Conservation (phyloP, 2,113 vertebrate genomes). For the Mus pahari region DNA sequence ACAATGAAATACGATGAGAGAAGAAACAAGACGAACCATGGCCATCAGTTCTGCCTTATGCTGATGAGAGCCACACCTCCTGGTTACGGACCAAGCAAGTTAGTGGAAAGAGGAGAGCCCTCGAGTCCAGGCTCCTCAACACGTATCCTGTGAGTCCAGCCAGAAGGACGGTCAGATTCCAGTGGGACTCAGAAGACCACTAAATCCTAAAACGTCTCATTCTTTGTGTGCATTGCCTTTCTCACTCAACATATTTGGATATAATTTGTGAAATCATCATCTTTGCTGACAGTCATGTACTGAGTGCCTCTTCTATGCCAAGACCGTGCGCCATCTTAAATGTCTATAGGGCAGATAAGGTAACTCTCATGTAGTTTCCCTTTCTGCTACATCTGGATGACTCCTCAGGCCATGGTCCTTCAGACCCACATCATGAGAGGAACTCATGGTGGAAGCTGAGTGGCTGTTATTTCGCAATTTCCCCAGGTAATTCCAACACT, state of each 20-base stretch:
- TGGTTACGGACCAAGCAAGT: conserved; percentile 23
- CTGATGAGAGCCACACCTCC: neutral
- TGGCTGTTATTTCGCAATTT: neutral
- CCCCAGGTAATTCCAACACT: neutral
- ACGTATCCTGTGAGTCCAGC: neutral
- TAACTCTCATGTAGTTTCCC: neutral
- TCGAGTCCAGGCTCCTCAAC: neutral
- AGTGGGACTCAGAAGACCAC: neutral
- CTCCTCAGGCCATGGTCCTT: neutral
- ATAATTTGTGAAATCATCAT: conserved; percentile 35
- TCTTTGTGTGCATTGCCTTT: neutral
- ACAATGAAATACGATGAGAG: conserved; percentile 51
- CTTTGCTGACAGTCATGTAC: neutral
- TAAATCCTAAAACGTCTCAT: neutral
- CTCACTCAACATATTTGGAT: neutral
- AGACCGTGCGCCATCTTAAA: neutral
- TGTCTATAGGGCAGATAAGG: neutral
- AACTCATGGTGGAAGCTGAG: neutral
- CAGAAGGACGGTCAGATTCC: neutral
- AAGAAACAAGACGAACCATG: conserved; percentile 30
- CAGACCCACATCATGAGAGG: neutral
- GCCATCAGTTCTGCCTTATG: neutral
- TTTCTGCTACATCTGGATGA: neutral
- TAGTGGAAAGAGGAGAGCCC: neutral
- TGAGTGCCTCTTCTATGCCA: neutral